These are phyloP conservation scores for Microtus obscurus DNA, from an alignment of 2,797 vertebrate genomes.

Conservation along the genomic window DNA sequence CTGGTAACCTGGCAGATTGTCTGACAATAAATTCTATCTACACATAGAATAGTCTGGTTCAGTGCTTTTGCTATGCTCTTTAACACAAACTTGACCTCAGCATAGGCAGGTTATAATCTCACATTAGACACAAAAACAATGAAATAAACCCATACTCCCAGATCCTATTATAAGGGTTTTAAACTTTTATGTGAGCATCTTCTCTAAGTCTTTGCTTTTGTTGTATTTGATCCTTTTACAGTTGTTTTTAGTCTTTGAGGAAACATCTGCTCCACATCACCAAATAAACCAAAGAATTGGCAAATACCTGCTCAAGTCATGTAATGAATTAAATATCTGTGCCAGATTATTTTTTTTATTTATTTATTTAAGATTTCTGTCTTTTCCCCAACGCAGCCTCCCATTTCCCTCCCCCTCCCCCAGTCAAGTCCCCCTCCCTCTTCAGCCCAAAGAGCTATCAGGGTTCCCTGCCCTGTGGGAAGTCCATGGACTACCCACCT, in stretches of 20 bases:
- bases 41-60: background rate
- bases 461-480: too few species aligned
- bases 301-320: conserved; percentile 4
- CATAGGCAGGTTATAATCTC: background rate
- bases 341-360: background rate
- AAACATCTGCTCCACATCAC: background rate
- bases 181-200: background rate
- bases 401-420: too few species aligned
- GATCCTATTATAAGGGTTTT: background rate
- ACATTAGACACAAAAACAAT: background rate
- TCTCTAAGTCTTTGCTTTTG: background rate
- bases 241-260: background rate
- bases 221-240: background rate
- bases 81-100: background rate
- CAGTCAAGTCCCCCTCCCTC: too few species aligned
- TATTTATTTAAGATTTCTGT: too few species aligned
- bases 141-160: background rate
- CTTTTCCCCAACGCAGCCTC: too few species aligned
- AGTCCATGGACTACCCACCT: too few species aligned
- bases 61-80: background rate
- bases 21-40: background rate
- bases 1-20: background rate
- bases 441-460: too few species aligned
- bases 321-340: background rate
- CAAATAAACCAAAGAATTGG: background rate